Evolutionary conservation across 2,888 invertebrate genomes (phyloP).

Genomic region (Athalia rosae): DNA sequence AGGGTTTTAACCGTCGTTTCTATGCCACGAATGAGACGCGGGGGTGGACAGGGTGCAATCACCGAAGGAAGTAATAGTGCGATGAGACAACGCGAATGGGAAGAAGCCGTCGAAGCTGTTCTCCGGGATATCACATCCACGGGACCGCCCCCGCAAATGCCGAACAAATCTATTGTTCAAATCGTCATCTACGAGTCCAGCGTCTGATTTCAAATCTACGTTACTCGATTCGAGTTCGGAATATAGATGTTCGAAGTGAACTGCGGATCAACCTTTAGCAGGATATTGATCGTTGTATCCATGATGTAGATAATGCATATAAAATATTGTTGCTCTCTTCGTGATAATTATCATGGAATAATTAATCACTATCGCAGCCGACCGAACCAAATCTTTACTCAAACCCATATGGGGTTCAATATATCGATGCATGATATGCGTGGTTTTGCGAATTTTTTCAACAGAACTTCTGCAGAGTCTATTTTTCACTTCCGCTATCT

Average conservation of each 20-base stretch:
- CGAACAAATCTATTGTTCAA: slow-evolving; percentile 88
- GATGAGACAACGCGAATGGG: slow-evolving; percentile 79
- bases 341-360: no score
- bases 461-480: neutral
- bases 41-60: slow-evolving; percentile 64
- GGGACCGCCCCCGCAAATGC: slow-evolving; percentile 76
- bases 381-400: no score
- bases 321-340: no score
- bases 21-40: slow-evolving; percentile 80
- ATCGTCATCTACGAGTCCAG: slow-evolving; percentile 93
- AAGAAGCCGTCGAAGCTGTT: slow-evolving; percentile 86
- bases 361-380: no score
- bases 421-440: no score
- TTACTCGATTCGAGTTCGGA: neutral
- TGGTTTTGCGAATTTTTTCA: neutral
- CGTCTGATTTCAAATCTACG: slow-evolving; percentile 76
- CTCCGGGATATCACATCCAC: slow-evolving; percentile 83
- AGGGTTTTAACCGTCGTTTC: slow-evolving; percentile 83
- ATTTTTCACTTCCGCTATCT: slow-evolving; percentile 4
- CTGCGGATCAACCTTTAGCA: no score
- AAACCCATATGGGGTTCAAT: no score
- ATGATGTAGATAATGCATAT: no score
- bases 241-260: neutral
- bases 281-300: no score
- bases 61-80: slow-evolving; percentile 71